phyloP scores from a whole-genome alignment of 2,797 vertebrate species.

The Bradypodion ventrale region DNA sequence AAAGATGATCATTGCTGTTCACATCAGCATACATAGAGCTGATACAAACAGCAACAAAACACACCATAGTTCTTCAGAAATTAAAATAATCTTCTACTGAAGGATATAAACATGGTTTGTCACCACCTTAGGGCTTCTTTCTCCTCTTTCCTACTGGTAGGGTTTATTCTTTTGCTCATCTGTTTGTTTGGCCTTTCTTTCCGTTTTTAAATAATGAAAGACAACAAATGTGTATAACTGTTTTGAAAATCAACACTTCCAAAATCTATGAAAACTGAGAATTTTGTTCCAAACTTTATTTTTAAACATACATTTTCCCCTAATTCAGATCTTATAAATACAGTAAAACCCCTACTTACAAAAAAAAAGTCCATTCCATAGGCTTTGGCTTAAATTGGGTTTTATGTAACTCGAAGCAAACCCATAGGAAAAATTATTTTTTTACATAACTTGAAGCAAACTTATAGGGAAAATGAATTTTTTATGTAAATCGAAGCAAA shows the following conservation, averaged over 20 bases:
- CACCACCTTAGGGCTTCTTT: neutral
- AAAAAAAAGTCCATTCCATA: no score
- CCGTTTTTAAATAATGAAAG: neutral
- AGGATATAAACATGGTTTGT: neutral
- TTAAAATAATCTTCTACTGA: neutral
- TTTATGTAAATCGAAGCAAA: no score
- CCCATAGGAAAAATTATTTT: no score
- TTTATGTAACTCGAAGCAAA: no score
- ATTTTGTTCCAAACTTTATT: no score
- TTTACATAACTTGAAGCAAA: no score
- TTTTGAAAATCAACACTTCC: neutral
- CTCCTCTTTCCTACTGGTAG: neutral
- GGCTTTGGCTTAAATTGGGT: no score
- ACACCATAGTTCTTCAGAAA: neutral
- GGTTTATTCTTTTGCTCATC: neutral
- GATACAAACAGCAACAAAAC: neutral
- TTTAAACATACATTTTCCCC: no score
- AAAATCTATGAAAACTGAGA: neutral
- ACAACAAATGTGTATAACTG: neutral
- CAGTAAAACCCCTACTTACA: no score
- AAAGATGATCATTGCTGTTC: no score
- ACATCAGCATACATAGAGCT: neutral
- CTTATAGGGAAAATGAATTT: no score
- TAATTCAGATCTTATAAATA: no score
- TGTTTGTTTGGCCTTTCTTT: neutral